Evolutionary conservation across 2,888 invertebrate genomes (phyloP).

Genomic region (Trichogramma dendrolimi): DNA sequence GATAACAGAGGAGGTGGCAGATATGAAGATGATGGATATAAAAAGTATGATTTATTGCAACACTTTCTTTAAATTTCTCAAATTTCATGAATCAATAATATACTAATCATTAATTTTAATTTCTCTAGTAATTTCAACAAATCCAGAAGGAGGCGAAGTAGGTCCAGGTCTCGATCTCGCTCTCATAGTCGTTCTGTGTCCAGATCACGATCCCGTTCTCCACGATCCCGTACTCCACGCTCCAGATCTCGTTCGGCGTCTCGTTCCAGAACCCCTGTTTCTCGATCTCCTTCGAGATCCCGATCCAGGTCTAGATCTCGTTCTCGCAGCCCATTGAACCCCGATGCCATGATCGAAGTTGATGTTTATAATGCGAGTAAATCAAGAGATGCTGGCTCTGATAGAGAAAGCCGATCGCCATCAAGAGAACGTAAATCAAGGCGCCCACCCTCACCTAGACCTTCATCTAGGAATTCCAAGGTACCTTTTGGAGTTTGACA

Average conservation of each 20-base stretch:
- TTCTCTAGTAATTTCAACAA: neutral
- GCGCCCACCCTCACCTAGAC: conserved; percentile 26
- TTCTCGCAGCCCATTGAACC: conserved; percentile 26
- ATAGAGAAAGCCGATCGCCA: conserved; percentile 11
- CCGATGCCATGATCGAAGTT: conserved; percentile 26
- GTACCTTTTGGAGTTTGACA: no score
- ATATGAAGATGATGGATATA: conserved; percentile 4
- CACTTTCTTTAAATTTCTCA: neutral
- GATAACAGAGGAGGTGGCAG: conserved; percentile 12
- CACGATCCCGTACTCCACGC: conserved; percentile 16
- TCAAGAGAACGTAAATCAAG: conserved; percentile 17
- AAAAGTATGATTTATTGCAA: neutral
- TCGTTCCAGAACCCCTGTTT: conserved; percentile 18
- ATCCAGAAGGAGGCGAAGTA: conserved; percentile 13
- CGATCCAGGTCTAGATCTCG: conserved; percentile 25
- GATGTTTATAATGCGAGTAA: conserved; percentile 23
- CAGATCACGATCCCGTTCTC: conserved; percentile 14
- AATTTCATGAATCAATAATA: neutral
- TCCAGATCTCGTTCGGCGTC: conserved; percentile 17
- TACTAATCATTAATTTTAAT: neutral
- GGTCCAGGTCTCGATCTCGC: conserved; percentile 17
- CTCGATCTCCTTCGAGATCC: conserved; percentile 29
- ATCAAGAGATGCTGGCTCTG: conserved; percentile 14
- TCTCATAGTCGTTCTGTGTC: conserved; percentile 15
- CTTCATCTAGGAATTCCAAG: neutral